A percentile compares a stretch with the other conserved stretches of the same genome.
These are phyloP conservation scores for Sarcophaga rosellei DNA, from an alignment of 2,888 invertebrate species.

Conservation along the genomic window DNA sequence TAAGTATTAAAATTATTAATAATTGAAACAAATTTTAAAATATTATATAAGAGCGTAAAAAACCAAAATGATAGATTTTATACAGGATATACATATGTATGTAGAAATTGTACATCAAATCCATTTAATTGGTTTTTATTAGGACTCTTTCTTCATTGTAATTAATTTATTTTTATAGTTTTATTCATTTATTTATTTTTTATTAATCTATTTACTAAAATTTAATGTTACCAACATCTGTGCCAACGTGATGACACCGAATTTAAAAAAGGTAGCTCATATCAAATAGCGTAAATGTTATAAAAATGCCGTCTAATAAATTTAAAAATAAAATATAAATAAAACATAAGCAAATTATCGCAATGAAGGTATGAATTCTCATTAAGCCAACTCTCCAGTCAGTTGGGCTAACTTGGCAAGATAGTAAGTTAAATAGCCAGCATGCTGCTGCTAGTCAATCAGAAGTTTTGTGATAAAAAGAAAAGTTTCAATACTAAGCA, in stretches of 20 bases:
- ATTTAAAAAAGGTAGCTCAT: not conserved
- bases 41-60: too few relatives aligned
- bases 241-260: not conserved
- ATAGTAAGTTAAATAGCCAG: not conserved
- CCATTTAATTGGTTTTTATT: too few relatives aligned
- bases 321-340: constrained; percentile 35
- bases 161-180: too few relatives aligned
- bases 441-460: not conserved
- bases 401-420: not conserved
- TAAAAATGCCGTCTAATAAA: constrained; percentile 14
- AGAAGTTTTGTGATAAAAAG: not conserved
- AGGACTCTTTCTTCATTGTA: too few relatives aligned
- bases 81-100: too few relatives aligned
- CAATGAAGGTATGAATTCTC: constrained; percentile 29
- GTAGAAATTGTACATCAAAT: too few relatives aligned
- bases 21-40: too few relatives aligned
- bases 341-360: constrained; percentile 14
- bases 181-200: too few relatives aligned
- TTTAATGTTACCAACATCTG: not conserved
- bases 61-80: too few relatives aligned
- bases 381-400: not conserved
- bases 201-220: too few relatives aligned
- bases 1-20: too few relatives aligned
- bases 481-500: not conserved
- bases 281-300: not conserved